phyloP scores from a whole-genome alignment of 1,140 invertebrate species.

The Trichonephila clavipes region DNA sequence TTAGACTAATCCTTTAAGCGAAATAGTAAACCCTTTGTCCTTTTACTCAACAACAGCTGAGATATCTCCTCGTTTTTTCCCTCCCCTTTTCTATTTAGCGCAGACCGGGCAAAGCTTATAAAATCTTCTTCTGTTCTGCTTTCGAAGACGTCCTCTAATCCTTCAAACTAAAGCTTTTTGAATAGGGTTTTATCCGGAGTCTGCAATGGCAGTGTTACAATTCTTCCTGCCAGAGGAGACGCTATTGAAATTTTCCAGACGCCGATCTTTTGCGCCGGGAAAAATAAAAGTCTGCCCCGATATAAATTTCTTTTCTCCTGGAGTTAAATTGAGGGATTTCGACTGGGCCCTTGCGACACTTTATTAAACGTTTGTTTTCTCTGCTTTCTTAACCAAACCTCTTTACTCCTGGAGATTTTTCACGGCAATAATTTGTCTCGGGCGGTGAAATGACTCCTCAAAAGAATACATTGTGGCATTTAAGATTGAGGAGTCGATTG shows the following conservation, averaged over 20 bases:
- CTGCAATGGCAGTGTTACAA: conserved; percentile 43
- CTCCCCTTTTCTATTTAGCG: conserved; percentile 66
- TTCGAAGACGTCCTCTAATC: conserved; percentile 69
- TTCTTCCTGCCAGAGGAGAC: conserved; percentile 36
- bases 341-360: conserved; percentile 13
- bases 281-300: conserved; percentile 34
- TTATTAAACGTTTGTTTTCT: conserved; percentile 65
- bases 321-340: conserved; percentile 66
- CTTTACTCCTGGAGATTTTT: not conserved
- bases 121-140: conserved; percentile 73
- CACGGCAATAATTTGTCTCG: not conserved
- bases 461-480: conserved; percentile 55
- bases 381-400: conserved; percentile 9
- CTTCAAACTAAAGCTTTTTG: conserved; percentile 76
- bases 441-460: not conserved
- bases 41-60: conserved; percentile 69
- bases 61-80: conserved; percentile 69
- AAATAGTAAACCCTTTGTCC: conserved; percentile 76
- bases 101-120: conserved; percentile 69
- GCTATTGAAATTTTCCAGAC: conserved; percentile 76
- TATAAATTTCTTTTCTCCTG: conserved; percentile 47
- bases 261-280: conserved; percentile 28
- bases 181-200: conserved; percentile 74
- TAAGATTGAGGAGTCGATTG: no score
- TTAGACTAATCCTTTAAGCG: conserved; percentile 74